Evolutionary conservation across 2,113 vertebrate species (phyloP), one percentile per base, ranked within the genome.

Genomic region (Uropsilus gracilis): DNA sequence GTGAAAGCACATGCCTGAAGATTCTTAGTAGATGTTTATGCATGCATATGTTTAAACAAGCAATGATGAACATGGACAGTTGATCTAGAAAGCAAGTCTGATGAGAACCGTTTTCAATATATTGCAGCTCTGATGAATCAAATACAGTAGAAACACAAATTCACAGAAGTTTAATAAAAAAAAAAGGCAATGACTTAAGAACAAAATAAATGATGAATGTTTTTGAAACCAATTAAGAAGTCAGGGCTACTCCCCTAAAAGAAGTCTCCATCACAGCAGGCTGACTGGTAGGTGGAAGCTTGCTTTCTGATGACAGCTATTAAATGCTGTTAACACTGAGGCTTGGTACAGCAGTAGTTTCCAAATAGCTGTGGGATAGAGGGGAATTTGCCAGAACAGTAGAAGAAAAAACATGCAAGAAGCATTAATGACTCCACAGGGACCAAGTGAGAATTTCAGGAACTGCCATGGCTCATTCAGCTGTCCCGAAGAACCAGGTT

Each of bases 201-300:
- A 89, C 63, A 86, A 96, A 75, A 85, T 55, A 95, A 94, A 95
- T 96, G 86, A 97, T 46, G 94, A 95, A 39, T 95, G 95, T 48
- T 95, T 97, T 94, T 88, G 48, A 91, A 83, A 28, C 48, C 64
- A 95, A 84, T 95, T 91, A 71, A 93, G 81, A 89, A 78, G 69
- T 20, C 61, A 78, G 53, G 81, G 68, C n/a, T 80, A 92, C 61
- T 87, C 88, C 77, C 88, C 37, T 48, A 89, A 77, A 94, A 77
- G 76, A 94, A 90, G 63, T 71, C 42, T 94, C 59, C 61, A 69
- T 90, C 81, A 78, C 95, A 89, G 96, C 68, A 92, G 90, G 85
- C 91, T 13, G 9, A 86, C 39, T 68, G 69, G 78, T 92, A 95
- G 96, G 83, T 96, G 95, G 94, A 95, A 95, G 94, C 16, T 86